Evolutionary conservation across 1,140 invertebrate genomes (phyloP).

Genomic region (Brachionus rotundiformis): DNA sequence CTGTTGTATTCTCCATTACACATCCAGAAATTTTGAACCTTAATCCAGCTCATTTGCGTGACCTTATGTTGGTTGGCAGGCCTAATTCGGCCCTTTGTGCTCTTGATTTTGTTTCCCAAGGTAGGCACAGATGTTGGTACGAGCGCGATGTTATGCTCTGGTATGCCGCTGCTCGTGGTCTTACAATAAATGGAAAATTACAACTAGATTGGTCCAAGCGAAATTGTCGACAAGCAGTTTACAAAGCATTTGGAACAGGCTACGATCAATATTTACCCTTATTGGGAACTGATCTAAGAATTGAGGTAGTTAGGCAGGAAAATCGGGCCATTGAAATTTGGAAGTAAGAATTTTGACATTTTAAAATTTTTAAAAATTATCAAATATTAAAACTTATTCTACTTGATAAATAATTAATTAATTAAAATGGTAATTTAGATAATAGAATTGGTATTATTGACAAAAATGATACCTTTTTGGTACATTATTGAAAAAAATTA

Average conservation of each 20-base stretch:
- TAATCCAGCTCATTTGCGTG: slow-evolving; percentile 1
- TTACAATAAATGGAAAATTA: not conserved
- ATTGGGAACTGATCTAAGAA: not conserved
- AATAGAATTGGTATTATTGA: too few relatives aligned
- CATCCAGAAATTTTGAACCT: not conserved
- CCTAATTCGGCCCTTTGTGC: slow-evolving; percentile 22
- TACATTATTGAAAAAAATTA: too few relatives aligned
- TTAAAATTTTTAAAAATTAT: not conserved
- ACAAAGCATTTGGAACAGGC: slow-evolving; percentile 3
- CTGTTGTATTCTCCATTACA: not conserved
- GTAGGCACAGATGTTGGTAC: not conserved
- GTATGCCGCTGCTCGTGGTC: not conserved
- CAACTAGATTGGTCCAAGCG: not conserved
- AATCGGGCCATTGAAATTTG: slow-evolving; percentile 12
- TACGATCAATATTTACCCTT: slow-evolving; percentile 21
- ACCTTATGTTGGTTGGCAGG: slow-evolving; percentile 3
- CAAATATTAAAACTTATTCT: too few relatives aligned
- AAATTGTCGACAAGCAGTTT: not conserved
- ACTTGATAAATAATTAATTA: too few relatives aligned
- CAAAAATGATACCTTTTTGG: too few relatives aligned
- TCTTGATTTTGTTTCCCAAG: slow-evolving; percentile 27
- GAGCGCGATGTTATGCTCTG: slow-evolving; percentile 21
- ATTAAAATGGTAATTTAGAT: too few relatives aligned
- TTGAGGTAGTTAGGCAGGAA: not conserved
- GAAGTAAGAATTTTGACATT: not conserved